A percentile compares a stretch with the other conserved stretches of the same genome.
Conservation (phyloP, 2,113 vertebrate genomes). For the Periophthalmus modestus region DNA sequence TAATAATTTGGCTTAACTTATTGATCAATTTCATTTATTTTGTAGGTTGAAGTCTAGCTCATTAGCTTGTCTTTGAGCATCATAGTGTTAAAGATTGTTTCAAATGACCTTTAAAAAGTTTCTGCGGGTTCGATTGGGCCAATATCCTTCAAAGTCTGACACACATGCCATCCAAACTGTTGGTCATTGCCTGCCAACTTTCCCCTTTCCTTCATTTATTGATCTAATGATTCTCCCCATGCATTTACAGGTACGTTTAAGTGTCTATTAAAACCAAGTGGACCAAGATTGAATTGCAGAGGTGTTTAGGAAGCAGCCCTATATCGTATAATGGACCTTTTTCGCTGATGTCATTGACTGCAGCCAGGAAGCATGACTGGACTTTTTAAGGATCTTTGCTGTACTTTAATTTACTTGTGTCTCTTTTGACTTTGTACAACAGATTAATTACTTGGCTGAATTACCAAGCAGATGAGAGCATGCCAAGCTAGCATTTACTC, state of each 20-base stretch:
- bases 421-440: constrained; percentile 58
- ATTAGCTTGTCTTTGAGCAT: neutral
- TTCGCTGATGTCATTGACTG: constrained; percentile 41
- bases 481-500: constrained; percentile 49
- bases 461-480: constrained; percentile 19
- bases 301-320: constrained; percentile 24
- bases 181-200: constrained; percentile 7
- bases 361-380: constrained; percentile 25
- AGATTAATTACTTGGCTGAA: constrained; percentile 47
- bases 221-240: constrained; percentile 19
- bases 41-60: neutral
- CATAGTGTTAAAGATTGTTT: neutral
- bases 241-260: constrained; percentile 57
- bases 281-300: constrained; percentile 42
- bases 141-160: too few relatives aligned
- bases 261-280: constrained; percentile 61
- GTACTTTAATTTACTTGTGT: constrained; percentile 30
- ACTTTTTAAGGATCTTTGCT: constrained; percentile 32
- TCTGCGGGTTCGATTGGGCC: neutral
- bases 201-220: constrained; percentile 10
- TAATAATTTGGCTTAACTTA: neutral
- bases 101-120: neutral
- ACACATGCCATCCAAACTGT: neutral
- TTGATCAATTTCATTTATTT: neutral
- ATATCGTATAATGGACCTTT: constrained; percentile 10